Conservation (phyloP, 2,797 vertebrate species). For the Hemibagrus guttatus region DNA sequence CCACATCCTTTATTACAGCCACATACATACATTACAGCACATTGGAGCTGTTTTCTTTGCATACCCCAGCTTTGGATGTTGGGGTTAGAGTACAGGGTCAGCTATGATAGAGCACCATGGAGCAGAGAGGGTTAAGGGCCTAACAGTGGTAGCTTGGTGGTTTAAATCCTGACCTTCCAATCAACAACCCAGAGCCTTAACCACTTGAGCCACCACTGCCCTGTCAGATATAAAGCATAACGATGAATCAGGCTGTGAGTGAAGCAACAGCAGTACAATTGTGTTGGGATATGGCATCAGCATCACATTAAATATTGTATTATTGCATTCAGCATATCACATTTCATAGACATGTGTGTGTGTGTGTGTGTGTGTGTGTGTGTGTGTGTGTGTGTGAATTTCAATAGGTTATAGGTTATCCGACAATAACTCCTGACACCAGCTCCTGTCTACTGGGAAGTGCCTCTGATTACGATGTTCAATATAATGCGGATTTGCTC, state of each 20-base stretch:
- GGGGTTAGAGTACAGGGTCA: no score
- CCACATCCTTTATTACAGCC: no score
- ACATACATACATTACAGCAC: no score
- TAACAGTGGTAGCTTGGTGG: no score
- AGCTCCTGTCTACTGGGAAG: background rate
- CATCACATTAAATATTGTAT: background rate
- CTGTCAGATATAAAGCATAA: background rate
- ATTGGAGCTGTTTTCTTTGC: no score
- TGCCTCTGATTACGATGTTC: constrained; percentile 2
- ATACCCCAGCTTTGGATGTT: no score
- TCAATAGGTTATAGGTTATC: constrained; percentile 19
- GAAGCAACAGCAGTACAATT: background rate
- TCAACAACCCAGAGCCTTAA: no score
- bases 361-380: background rate
- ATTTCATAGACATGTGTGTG: background rate
- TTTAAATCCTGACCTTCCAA: no score
- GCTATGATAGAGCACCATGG: no score
- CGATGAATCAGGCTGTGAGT: background rate
- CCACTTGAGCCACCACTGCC: no score
- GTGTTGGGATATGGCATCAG: background rate
- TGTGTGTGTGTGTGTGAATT: background rate
- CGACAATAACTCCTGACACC: background rate
- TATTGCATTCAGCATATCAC: background rate
- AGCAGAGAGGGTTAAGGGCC: no score
- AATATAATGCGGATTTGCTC: constrained; percentile 11